Conservation (phyloP, 2,797 vertebrate species). For the Pogoniulus pusillus region DNA sequence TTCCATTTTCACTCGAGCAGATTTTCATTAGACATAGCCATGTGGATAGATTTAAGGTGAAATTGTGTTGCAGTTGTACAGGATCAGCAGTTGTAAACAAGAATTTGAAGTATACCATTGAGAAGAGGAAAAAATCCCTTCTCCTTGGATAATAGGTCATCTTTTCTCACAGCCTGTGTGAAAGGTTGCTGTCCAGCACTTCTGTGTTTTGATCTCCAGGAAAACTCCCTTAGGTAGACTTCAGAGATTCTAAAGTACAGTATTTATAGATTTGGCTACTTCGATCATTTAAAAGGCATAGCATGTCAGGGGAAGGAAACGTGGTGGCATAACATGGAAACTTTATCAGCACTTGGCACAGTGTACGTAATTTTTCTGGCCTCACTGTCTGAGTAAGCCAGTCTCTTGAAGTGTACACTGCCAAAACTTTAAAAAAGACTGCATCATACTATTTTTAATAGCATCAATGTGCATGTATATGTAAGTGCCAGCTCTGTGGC, state of each 20-base stretch:
- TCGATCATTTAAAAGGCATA: not conserved
- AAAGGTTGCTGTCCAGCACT: not conserved
- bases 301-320: not conserved
- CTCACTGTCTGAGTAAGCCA: not conserved
- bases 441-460: not conserved
- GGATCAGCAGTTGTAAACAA: not conserved
- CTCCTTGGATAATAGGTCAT: not conserved
- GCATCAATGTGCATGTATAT: not conserved
- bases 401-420: not conserved
- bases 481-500: not conserved
- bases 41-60: not conserved
- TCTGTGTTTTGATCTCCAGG: not conserved
- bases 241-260: not conserved
- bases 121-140: not conserved
- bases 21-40: not conserved
- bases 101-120: not conserved
- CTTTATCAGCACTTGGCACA: not conserved
- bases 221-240: not conserved
- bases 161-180: not conserved
- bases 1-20: not conserved
- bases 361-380: not conserved
- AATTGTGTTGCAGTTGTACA: not conserved
- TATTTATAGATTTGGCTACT: not conserved
- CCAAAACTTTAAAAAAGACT: not conserved
- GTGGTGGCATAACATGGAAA: not conserved